Evolutionary conservation across 2,797 vertebrate genomes (phyloP), one percentile per base, ranked within the genome.

Genomic region (Harpagifer antarcticus): DNA sequence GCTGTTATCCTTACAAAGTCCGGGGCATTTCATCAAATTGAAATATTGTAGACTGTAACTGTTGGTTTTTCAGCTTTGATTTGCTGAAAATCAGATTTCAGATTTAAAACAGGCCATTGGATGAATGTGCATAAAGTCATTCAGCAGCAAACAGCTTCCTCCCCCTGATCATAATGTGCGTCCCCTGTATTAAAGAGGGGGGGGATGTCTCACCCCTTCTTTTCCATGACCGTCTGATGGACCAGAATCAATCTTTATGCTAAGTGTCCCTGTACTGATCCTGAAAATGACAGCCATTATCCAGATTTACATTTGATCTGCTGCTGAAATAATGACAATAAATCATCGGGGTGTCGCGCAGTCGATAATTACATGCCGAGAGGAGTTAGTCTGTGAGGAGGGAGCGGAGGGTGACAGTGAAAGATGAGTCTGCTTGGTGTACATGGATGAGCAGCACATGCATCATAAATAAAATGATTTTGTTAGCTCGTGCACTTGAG

Each of bases 261-360:
- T 79, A 86, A 90, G 83, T 89, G 91, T 55, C 72, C 71, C 33
- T 79, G 64, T 77, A 82, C 86, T 91, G 87, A 92, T 89, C 78
- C 85, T 76, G 78, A 89, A 94, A 95, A 93, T 91, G 92, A 94
- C 91, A 91, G 86, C 88, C 91, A 92, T 95, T 94, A 93, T 88
- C 77, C 83, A 92, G 85, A 95, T 96, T 95, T 95, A 93, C 92
- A 94, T 95, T 94, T 95, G 91, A 92, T 94, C 88, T 86, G 71
- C 71, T 8, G 82, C 86, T 90, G 86, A 87, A 94, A 94, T 90
- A 92, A 94, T 93, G 86, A 90, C 79, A 90, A 93, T 95, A 93
- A 92, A 95, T 96, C 94, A 94, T 77, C 5, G 59, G 63, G 68
- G 37, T 90, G 91, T 92, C 91, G 78, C 54, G 88, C 76, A 80